Base-by-base conservation (phyloP, 2,113 vertebrate genomes). In the Brachionichthys hirsutus region DNA sequence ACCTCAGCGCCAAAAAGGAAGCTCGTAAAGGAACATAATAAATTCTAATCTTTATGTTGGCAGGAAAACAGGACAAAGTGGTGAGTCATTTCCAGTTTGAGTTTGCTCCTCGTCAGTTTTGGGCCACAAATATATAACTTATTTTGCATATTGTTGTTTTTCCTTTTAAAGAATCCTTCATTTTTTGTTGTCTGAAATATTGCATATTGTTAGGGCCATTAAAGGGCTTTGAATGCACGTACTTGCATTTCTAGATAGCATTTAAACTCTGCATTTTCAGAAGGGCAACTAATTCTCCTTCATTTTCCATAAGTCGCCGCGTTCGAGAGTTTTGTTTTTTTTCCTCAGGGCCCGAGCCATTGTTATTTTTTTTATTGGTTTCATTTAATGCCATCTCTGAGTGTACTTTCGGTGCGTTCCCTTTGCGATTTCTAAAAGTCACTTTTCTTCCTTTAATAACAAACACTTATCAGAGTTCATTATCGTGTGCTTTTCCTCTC, bases 381-480 rank as follows among this genome's bases (percentile, higher is more conserved):
- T 57, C 42, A 47, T 60, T 62, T 63, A 68, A 58, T 12, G 62
- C 30, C 17, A 19, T 40, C 24, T 62, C 38, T 53, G 42, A 55
- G 41, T 55, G 22, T 18, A 35, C 34, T 34, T 63, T 22, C 46
- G 15, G 42, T 46, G 1, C 1, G 6, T 54, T 11, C 16, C 35
- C 12, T 16, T 42, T 41, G 9, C 19, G 47, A 70, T 80, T 55
- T 71, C 50, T 47, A 35, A 12, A 67, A 63, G 17, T 1, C 35
- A 57, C 50, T 59, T 72, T 57, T 62, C 14, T 16, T 60, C 30
- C 12, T 48, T 16, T 68, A 58, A 64, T 53, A 59, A 58, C 52
- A 69, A 62, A 38, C 34, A 51, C 18, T 46, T 65, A 62, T 65
- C 49, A 57, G 18, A 10, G 34, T 52, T 67, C n/a, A 63, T 76